Evolutionary conservation across 2,797 vertebrate genomes (phyloP), one percentile per base, ranked within the genome.

Genomic region (Phoebastria nigripes): DNA sequence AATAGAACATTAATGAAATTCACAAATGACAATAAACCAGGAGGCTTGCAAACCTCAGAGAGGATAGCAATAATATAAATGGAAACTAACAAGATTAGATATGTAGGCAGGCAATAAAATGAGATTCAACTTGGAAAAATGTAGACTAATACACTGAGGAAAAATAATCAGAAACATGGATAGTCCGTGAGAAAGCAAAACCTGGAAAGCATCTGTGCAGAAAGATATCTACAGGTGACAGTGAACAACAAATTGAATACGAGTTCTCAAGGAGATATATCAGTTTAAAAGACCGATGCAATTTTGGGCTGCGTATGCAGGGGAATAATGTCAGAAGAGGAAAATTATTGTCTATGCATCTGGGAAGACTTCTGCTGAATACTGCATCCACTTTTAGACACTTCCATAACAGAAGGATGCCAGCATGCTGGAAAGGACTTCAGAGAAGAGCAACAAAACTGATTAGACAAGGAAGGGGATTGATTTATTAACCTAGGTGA

Each of bases 1-100:
- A 95, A 95, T 91, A 94, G 93, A 82, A 96, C 90, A 94, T 89
- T 96, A 93, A 97, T 97, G 97, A 97, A 96, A 95, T 96, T 96
- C 95, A 89, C 96, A 97, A 97, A 97, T 87, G 82, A 93, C 88
- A 91, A 91, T 94, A 92, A 80, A 71, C 29, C 26, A 91, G 89
- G 90, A 94, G 86, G 59, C 70, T 89, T 65, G 67, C 82, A 96
- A 97, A 87, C 65, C 58, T 95, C 62, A 87, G 69, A 81, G 70
- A 93, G 80, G 79, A 93, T 70, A 37, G 73, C 83, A 87, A 89
- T 93, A 83, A 91, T 69, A 91, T 39, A 82, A 91, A 94, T 84
- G 95, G 70, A 95, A 93, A 80, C 59, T 70, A 95, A 95, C 74
- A 87, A 96, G 94, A 67, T 95, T 96, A 96, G 83, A 77, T 89